Conservation (phyloP, 2,113 vertebrate species). For the Cranoglanis bouderius region DNA sequence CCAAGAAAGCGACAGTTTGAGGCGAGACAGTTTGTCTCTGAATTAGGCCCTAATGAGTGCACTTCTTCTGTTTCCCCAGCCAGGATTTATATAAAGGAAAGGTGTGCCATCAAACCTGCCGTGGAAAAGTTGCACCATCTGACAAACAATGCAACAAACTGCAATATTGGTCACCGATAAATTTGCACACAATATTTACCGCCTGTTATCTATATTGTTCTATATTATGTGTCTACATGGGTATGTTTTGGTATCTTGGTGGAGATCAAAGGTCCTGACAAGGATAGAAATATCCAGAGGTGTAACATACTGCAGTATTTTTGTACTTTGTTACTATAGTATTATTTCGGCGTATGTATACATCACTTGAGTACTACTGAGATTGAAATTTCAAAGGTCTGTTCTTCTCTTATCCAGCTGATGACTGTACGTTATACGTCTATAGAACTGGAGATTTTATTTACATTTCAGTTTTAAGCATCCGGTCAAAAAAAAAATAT, state of each 20-base stretch:
- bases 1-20: slow-evolving; percentile 46
- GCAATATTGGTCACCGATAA: slow-evolving; percentile 34
- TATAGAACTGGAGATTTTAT: background rate
- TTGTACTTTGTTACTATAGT: background rate
- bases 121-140: slow-evolving; percentile 49
- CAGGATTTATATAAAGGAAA: slow-evolving; percentile 44
- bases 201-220: slow-evolving; percentile 12
- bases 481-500: no score
- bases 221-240: background rate
- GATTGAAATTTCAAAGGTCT: background rate
- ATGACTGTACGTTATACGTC: background rate
- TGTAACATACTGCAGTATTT: background rate
- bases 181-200: slow-evolving; percentile 20
- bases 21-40: slow-evolving; percentile 59
- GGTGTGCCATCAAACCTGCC: slow-evolving; percentile 40
- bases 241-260: background rate
- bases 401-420: background rate
- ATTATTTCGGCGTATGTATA: background rate
- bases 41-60: slow-evolving; percentile 60
- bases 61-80: slow-evolving; percentile 47
- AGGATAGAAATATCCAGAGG: background rate
- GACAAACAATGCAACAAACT: slow-evolving; percentile 37
- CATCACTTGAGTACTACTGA: background rate
- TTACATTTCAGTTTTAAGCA: background rate
- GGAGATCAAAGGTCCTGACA: background rate